Evolutionary conservation across 2,888 invertebrate species (phyloP), one percentile per base, ranked within the genome.

Genomic region (Caenorhabditis sp.): DNA sequence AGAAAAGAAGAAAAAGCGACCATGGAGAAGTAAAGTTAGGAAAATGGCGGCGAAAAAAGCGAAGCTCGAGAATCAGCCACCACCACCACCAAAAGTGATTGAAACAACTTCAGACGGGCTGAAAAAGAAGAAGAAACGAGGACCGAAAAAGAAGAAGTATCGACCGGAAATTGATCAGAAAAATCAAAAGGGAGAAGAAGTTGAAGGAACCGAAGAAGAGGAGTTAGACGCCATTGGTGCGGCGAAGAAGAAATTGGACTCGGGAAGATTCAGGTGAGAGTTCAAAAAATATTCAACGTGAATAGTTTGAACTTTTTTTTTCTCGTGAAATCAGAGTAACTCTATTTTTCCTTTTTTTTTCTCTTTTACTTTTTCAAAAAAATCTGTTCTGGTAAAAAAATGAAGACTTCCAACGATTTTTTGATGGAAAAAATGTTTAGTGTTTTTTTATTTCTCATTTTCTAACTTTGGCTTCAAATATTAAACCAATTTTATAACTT

Each of bases 21-120:
- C 82, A 26, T 82, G 82, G 82, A 23, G 82, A 21, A 73, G 82
- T 54, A 79, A 73, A 60, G 79, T 83, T 10, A 67, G 84, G 12
- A 80, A 80, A 43, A 43, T 70, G 52, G 84, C 83, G 3, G 58
- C 57, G 26, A 74, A 74, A 26, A 68, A 68, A 26, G 54, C 57
- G 36, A 62, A 61, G 62, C 12, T 14, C 27, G 38, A 43, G 58
- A 57, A 50, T 26, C 20, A 57, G 14, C 49, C 23, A n/a, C 25
- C 27, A 1, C 26, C 25, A 26, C 5, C 5, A n/a, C 27, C 27
- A 17, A 4, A 10, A 20, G 43, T 17, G 3, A 43, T 43, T 14
- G 43, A 31, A 31, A 10, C 31, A 31, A 4, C 31, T 7, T 31
- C 31, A 31, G 31, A 31, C 10, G 31, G 4, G 4, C 31, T 10